phyloP scores from a whole-genome alignment of 1,140 invertebrate species.

The Chrysopa pallens region DNA sequence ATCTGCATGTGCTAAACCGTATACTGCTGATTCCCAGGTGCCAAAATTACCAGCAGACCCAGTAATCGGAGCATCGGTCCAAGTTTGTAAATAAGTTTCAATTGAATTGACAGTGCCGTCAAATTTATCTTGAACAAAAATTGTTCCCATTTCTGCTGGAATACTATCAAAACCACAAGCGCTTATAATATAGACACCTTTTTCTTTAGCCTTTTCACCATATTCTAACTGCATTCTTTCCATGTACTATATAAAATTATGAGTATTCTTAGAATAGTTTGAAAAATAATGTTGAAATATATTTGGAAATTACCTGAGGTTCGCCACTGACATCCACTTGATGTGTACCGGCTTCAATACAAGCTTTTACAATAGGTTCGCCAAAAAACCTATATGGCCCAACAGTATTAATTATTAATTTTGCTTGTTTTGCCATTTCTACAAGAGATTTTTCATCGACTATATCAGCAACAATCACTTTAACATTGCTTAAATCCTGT shows the following conservation, averaged over 20 bases:
- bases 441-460: slow-evolving; percentile 47
- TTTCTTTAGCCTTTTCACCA: slow-evolving; percentile 53
- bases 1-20: slow-evolving; percentile 42
- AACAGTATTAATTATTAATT: slow-evolving; percentile 68
- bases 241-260: slow-evolving; percentile 46
- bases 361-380: slow-evolving; percentile 80
- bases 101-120: slow-evolving; percentile 55
- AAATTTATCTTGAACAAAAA: slow-evolving; percentile 57
- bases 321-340: slow-evolving; percentile 88
- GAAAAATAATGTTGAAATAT: slow-evolving; percentile 1
- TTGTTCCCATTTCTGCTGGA: slow-evolving; percentile 67
- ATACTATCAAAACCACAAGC: slow-evolving; percentile 85
- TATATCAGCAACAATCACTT: slow-evolving; percentile 61
- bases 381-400: slow-evolving; percentile 83
- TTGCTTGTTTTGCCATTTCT: slow-evolving; percentile 55
- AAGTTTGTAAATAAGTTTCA: slow-evolving; percentile 44
- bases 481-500: slow-evolving; percentile 36
- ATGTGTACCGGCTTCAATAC: slow-evolving; percentile 61
- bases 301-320: slow-evolving; percentile 34
- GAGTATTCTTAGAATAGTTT: neutral
- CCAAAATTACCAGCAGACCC: slow-evolving; percentile 42
- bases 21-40: slow-evolving; percentile 66
- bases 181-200: slow-evolving; percentile 63
- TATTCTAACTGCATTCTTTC: slow-evolving; percentile 73
- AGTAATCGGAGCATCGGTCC: slow-evolving; percentile 16